These are phyloP conservation scores for Sepioteuthis lessoniana DNA, from an alignment of 2,888 invertebrate genomes.

Conservation along the genomic window DNA sequence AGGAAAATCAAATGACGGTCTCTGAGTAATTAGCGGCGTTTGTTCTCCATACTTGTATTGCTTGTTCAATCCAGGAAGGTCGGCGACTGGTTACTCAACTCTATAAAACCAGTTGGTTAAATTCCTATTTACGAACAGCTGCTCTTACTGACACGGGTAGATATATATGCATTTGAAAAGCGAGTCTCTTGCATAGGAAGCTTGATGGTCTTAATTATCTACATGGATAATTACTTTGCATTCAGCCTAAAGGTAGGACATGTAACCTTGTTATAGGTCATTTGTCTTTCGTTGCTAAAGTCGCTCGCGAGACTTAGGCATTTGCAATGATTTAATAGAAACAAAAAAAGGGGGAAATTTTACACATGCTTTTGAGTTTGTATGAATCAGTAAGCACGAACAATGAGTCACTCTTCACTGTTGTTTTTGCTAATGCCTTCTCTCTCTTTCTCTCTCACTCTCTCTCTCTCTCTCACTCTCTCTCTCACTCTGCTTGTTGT, in stretches of 20 bases:
- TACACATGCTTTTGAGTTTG: no score
- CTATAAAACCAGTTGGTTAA: not conserved
- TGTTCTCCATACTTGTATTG: not conserved
- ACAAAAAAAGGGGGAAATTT: no score
- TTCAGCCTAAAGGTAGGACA: not conserved
- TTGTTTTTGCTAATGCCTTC: no score
- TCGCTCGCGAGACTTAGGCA: no score
- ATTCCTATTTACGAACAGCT: not conserved
- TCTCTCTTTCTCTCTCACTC: no score
- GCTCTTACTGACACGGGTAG: no score
- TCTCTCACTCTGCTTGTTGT: no score
- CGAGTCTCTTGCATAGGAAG: not conserved
- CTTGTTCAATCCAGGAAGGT: not conserved
- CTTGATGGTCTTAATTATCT: not conserved
- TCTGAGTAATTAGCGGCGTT: not conserved
- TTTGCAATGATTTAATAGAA: no score
- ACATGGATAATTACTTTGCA: not conserved
- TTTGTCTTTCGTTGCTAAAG: no score
- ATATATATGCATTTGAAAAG: not conserved
- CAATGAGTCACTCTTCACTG: no score
- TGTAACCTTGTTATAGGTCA: not conserved
- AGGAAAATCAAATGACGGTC: not conserved
- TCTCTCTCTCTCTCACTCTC: no score
- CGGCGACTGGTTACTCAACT: not conserved
- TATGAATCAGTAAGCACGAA: no score